A percentile compares a stretch with the other conserved stretches of the same genome.
Evolutionary conservation across 2,113 vertebrate genomes (phyloP).

Genomic region (Syngnathus floridae): DNA sequence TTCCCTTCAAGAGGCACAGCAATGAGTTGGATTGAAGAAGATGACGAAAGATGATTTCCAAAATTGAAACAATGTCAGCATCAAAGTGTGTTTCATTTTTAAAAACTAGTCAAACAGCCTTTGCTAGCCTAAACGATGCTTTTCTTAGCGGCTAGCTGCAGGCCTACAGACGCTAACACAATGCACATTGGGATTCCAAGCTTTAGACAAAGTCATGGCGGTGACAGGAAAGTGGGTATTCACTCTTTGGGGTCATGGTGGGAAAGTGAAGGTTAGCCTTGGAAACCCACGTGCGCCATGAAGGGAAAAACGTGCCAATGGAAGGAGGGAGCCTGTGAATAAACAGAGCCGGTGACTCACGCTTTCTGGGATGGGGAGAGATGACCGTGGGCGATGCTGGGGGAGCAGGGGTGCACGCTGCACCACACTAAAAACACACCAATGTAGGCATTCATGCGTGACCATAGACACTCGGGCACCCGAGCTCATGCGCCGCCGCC

Average conservation of each 20-base stretch:
- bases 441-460: conserved; percentile 50
- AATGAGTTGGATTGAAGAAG: no score
- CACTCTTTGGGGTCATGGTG: conserved; percentile 1
- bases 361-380: conserved; percentile 60
- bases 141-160: no score
- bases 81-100: no score
- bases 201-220: conserved; percentile 10
- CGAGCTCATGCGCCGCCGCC: conserved; percentile 44
- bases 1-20: not conserved
- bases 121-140: no score
- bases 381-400: conserved; percentile 47
- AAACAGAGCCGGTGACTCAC: conserved; percentile 68
- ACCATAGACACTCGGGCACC: conserved; percentile 13
- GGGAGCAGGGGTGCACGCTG: conserved; percentile 29
- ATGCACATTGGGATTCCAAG: conserved; percentile 31
- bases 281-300: conserved; percentile 10
- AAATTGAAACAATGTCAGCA: no score
- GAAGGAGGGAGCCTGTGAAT: conserved; percentile 64
- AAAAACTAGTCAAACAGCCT: no score
- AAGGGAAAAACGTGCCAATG: conserved; percentile 64
- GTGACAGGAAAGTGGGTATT: not conserved
- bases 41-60: no score
- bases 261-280: conserved; percentile 12
- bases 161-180: not conserved
- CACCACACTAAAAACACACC: conserved; percentile 39